phyloP scores from a whole-genome alignment of 2,888 invertebrate genomes.

The Stratiomys singularior region DNA sequence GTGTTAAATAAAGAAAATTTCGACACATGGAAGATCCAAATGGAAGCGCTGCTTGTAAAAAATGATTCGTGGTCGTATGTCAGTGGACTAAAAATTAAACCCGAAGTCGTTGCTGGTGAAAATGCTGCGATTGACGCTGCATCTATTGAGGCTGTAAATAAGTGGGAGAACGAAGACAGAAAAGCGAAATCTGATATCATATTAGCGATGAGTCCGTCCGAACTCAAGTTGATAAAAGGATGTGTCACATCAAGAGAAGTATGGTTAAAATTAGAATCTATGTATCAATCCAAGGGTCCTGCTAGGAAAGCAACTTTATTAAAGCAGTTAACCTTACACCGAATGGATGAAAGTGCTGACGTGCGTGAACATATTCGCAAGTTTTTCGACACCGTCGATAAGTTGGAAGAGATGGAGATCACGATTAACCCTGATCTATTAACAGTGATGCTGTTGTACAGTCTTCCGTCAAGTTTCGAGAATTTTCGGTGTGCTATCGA shows the following conservation, averaged over 20 bases:
- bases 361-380: conserved; percentile 56
- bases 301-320: conserved; percentile 60
- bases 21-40: conserved; percentile 32
- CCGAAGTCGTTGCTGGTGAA: neutral
- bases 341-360: conserved; percentile 57
- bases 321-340: conserved; percentile 57
- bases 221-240: conserved; percentile 56
- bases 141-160: neutral
- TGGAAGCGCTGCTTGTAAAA: neutral
- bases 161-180: neutral
- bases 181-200: conserved; percentile 26
- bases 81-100: neutral
- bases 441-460: conserved; percentile 57
- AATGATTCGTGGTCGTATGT: conserved; percentile 2
- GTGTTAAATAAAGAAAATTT: neutral
- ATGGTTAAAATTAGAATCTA: conserved; percentile 58
- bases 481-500: conserved; percentile 58
- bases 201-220: conserved; percentile 38
- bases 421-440: conserved; percentile 55
- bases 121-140: neutral
- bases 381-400: conserved; percentile 58
- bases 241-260: conserved; percentile 56
- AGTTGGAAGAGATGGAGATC: conserved; percentile 56
- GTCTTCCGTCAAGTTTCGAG: conserved; percentile 56
- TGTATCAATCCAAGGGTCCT: conserved; percentile 59